Conservation (phyloP, 2,113 vertebrate species). For the Sebastes fasciatus region DNA sequence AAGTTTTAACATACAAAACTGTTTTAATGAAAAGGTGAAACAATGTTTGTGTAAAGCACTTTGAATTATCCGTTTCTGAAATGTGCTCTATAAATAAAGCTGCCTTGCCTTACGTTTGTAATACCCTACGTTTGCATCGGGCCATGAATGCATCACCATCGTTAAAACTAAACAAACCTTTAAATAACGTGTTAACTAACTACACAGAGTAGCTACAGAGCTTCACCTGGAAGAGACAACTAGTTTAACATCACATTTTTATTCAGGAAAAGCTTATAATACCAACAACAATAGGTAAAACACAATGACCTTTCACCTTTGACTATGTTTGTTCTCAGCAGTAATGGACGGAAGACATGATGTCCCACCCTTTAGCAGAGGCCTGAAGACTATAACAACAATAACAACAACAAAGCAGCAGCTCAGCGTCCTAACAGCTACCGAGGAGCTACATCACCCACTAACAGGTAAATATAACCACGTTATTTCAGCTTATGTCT, state of each 20-base stretch:
- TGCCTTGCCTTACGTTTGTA: not conserved
- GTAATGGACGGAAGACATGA: constrained; percentile 62
- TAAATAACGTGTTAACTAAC: no score
- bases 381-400: constrained; percentile 15
- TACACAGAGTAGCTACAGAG: not conserved
- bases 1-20: not conserved
- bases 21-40: no score
- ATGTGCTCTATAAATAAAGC: no score
- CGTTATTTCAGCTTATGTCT: not conserved
- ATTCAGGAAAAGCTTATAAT: not conserved
- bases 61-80: no score
- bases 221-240: not conserved
- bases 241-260: accelerated
- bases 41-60: no score
- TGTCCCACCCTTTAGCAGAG: constrained; percentile 22
- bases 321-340: constrained; percentile 26
- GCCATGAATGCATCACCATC: not conserved
- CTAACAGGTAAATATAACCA: constrained; percentile 18
- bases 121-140: not conserved
- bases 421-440: no score
- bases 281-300: not conserved
- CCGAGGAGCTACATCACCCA: not conserved
- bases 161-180: not conserved
- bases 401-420: not conserved
- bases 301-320: constrained; percentile 60